Conservation (phyloP, 2,113 vertebrate genomes). For the Sminthopsis crassicaudata region DNA sequence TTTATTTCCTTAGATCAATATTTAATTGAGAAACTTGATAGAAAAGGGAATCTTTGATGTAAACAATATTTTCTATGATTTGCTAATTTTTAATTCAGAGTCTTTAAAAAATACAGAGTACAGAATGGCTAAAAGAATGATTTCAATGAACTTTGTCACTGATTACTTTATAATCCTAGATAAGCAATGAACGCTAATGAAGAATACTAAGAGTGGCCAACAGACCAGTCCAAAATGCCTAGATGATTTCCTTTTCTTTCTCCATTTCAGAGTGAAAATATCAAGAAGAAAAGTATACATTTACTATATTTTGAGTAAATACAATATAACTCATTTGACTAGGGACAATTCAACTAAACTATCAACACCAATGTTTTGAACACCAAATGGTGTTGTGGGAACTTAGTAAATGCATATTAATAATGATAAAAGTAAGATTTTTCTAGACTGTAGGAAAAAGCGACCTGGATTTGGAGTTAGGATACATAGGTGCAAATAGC, state of each 20-base stretch:
- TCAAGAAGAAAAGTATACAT: neutral
- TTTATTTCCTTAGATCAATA: conserved; percentile 44
- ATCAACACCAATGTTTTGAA: too few species aligned
- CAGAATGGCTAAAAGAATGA: conserved; percentile 45
- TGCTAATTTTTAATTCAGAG: conserved; percentile 26
- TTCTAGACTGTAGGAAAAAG: too few species aligned
- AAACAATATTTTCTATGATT: conserved; percentile 47
- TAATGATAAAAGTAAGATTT: too few species aligned
- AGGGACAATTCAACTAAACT: too few species aligned
- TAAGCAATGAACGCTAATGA: neutral
- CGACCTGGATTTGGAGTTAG: too few species aligned
- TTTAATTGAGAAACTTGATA: conserved; percentile 53
- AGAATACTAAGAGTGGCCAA: neutral
- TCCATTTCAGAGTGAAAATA: neutral
- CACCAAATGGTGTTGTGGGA: too few species aligned
- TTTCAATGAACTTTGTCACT: neutral
- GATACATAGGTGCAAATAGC: too few species aligned
- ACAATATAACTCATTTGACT: too few species aligned
- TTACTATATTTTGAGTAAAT: too few species aligned
- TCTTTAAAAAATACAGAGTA: conserved; percentile 54
- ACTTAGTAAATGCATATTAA: too few species aligned
- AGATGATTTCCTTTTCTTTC: neutral
- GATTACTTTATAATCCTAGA: neutral
- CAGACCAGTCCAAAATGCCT: neutral
- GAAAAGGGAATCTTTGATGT: conserved; percentile 51